Evolutionary conservation across 2,797 vertebrate genomes (phyloP), one percentile per base, ranked within the genome.

Genomic region (Hemitrygon akajei): DNA sequence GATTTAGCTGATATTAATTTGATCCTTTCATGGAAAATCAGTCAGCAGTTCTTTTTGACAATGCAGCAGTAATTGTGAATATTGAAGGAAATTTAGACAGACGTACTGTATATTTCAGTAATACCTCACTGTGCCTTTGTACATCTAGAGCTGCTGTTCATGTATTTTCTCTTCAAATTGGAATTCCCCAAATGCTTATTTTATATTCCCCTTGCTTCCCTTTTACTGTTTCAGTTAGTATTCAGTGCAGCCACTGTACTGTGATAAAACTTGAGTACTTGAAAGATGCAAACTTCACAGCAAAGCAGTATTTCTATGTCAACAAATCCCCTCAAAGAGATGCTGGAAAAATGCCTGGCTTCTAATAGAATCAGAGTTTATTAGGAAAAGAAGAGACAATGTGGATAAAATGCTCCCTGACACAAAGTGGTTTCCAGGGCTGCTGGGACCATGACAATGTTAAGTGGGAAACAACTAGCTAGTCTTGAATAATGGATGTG

Each of bases 341-440:
- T 18, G 86, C 63, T 89, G 86, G 86, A 89, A 37, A 69, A 34
- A 10, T 89, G 86, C 60, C 86, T 89, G 86, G 60, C 37, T 89
- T 89, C 16, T 89, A 89, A 69, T 69, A 20, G 7, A 89, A 89
- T 34, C 69, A 66, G 69, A 66, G 69, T 89, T 66, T 89, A 89
- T 69, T 89, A 60, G 63, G 60, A 66, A 66, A 22, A 69, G 20
- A 37, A 37, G n/a, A 89, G 34, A 89, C 86, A 89, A 89, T 66
- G 86, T 34, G 60, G 60, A 69, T 37, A n/a, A 89, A 89, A 89
- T 89, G 86, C 86, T 89, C 86, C 30, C 34, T 69, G n/a, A 20
- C n/a, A 89, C 63, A 69, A 16, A 89, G n/a, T 89, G 86, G 86
- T 89, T 89, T 89, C 86, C 86, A 66, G 86, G 86, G 86, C 63